Evolutionary conservation across 2,797 vertebrate genomes (phyloP).

Genomic region (Ceyx erithaca): DNA sequence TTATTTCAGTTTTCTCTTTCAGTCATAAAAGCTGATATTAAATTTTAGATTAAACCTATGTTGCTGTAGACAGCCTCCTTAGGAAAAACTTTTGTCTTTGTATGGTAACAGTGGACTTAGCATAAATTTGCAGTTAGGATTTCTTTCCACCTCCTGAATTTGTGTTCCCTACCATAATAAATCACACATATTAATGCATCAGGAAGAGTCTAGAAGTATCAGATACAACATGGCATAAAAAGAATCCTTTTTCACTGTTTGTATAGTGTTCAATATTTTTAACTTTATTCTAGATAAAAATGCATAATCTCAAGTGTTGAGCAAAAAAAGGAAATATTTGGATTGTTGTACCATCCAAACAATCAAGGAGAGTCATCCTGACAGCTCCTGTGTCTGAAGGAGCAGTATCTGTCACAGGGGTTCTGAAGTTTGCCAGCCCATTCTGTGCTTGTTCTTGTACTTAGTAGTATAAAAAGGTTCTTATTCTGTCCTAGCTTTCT

Average conservation of each 20-base stretch:
- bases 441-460: neutral
- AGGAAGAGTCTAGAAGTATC: neutral
- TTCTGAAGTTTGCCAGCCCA: neutral
- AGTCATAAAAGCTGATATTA: slow-evolving; percentile 62
- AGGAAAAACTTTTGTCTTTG: slow-evolving; percentile 36
- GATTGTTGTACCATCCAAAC: neutral
- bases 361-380: neutral
- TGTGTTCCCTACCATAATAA: neutral
- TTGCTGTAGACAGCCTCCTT: slow-evolving; percentile 33
- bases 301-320: neutral
- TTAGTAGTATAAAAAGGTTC: neutral
- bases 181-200: neutral
- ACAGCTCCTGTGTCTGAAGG: neutral
- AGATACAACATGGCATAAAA: neutral
- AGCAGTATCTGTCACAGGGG: neutral
- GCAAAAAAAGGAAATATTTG: neutral
- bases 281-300: neutral
- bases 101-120: slow-evolving; percentile 16
- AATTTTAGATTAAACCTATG: slow-evolving; percentile 57
- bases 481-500: neutral
- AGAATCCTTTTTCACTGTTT: neutral
- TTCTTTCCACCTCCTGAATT: neutral
- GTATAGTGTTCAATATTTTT: neutral
- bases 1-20: slow-evolving; percentile 69
- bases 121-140: neutral